phyloP scores from a whole-genome alignment of 2,797 vertebrate species.

The Trichosurus vulpecula region DNA sequence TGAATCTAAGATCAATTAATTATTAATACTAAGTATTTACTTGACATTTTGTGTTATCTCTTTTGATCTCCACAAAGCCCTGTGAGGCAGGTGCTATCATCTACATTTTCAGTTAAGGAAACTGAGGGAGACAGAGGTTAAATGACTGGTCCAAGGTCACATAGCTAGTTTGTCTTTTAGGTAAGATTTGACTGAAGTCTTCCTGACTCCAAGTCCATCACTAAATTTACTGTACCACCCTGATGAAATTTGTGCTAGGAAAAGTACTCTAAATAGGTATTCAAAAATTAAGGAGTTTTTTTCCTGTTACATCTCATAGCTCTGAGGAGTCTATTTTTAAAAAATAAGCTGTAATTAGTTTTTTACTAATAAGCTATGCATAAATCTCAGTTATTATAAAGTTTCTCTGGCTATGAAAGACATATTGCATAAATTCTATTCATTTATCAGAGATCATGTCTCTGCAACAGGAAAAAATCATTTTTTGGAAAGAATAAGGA shows the following conservation, averaged over 20 bases:
- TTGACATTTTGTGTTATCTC: background rate
- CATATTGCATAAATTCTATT: conserved; percentile 24
- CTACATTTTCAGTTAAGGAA: too few relatives aligned
- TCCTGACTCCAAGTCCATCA: too few relatives aligned
- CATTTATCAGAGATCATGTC: conserved; percentile 11
- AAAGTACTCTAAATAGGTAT: too few relatives aligned
- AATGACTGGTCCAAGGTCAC: too few relatives aligned
- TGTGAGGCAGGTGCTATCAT: background rate
- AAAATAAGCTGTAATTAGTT: background rate
- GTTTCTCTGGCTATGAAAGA: conserved; percentile 35
- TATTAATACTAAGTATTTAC: background rate
- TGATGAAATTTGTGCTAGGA: too few relatives aligned
- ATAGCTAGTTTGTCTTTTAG: too few relatives aligned
- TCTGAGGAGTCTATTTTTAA: conserved; percentile 12
- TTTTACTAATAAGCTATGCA: conserved; percentile 6
- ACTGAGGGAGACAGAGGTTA: too few relatives aligned
- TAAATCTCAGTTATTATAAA: conserved; percentile 35
- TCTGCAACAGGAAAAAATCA: background rate
- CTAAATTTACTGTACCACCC: too few relatives aligned
- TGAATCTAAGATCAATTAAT: background rate
- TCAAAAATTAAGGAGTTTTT: too few relatives aligned
- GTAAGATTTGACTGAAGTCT: too few relatives aligned
- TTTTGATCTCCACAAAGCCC: background rate
- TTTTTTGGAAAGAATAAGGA: conserved; percentile 31
- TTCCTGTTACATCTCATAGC: background rate